Conservation (phyloP, 2,797 vertebrate species). For the Anguilla obscura region DNA sequence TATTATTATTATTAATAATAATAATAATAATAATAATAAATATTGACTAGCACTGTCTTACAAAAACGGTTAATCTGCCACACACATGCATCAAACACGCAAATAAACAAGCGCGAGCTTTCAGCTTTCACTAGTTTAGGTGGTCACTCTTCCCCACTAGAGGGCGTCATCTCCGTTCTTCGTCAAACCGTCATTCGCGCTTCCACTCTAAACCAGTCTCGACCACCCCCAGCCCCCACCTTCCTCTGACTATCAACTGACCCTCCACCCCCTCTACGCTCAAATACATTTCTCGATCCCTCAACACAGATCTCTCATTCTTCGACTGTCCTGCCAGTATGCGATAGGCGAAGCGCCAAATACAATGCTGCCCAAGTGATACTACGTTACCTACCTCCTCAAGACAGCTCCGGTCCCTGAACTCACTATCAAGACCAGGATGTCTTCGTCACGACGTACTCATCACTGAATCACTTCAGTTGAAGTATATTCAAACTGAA, state of each 20-base stretch:
- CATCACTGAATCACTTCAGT: neutral
- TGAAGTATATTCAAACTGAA: neutral
- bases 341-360: neutral
- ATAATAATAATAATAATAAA: too few relatives aligned
- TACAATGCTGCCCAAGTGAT: neutral
- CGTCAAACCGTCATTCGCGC: neutral
- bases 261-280: conserved; percentile 13
- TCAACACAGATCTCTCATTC: neutral
- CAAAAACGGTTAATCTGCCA: too few relatives aligned
- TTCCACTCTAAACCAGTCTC: neutral
- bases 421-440: neutral
- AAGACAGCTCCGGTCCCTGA: neutral
- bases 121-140: neutral
- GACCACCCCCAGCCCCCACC: neutral
- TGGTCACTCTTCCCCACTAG: neutral
- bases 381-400: neutral
- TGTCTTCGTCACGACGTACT: neutral
- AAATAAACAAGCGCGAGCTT: too few relatives aligned
- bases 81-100: too few relatives aligned
- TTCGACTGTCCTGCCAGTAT: neutral
- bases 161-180: neutral
- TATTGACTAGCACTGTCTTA: too few relatives aligned
- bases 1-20: too few relatives aligned
- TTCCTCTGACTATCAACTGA: neutral
- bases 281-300: conserved; percentile 21